Evolutionary conservation across 2,797 vertebrate genomes (phyloP).

Genomic region (Diglossa cyanea): DNA sequence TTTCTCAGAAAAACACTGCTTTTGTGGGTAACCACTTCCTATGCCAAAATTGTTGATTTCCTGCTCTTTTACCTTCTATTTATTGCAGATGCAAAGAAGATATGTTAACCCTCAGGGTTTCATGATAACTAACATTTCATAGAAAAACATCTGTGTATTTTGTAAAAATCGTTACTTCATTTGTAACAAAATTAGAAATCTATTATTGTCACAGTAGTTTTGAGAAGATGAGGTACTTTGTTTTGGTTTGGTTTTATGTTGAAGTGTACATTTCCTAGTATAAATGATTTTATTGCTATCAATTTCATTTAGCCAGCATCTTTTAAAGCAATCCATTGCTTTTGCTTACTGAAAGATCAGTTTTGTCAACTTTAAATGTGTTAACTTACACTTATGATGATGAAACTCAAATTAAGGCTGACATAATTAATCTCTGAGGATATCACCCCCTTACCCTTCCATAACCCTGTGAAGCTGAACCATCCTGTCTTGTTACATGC

Average conservation of each 20-base stretch:
- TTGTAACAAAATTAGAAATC: background rate
- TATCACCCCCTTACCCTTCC: background rate
- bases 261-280: background rate
- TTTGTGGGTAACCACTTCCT: background rate
- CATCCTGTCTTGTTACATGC: background rate
- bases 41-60: background rate
- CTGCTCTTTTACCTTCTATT: background rate
- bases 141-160: background rate
- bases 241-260: background rate
- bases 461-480: background rate
- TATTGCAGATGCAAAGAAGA: background rate
- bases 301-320: background rate
- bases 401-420: background rate
- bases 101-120: background rate
- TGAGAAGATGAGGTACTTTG: background rate
- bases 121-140: background rate
- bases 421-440: background rate
- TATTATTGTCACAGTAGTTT: background rate
- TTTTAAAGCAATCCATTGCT: background rate
- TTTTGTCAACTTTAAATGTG: background rate
- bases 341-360: background rate
- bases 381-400: background rate
- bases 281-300: background rate
- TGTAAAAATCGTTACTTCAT: background rate
- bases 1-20: background rate